Evolutionary conservation across 2,113 vertebrate genomes (phyloP), one percentile per base, ranked within the genome.

Genomic region (Gymnobelideus leadbeateri): DNA sequence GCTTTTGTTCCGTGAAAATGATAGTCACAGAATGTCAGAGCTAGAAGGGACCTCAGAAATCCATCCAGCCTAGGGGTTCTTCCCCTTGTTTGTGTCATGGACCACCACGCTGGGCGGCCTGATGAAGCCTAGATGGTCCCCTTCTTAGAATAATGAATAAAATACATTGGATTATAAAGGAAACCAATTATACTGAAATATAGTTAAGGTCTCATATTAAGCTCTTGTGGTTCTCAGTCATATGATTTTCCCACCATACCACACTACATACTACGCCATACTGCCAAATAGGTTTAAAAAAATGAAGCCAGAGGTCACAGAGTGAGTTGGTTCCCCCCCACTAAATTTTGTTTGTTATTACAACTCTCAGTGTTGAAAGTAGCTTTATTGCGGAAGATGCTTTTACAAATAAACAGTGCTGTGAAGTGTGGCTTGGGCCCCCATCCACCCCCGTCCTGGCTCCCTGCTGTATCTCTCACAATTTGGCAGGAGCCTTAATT

Each of bases 391-490:
- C 43, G 14, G 51, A 57, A 57, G 91, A 92, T 37, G 57, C 46
- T 3, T 49, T 49, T 55, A 61, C 8, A 61, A 49, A 21, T n/a
- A 77, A 77, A 77, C 19, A n/a, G 37, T 37, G 61, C 12, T 37
- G 61, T 14, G 28, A 68, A 68, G 61, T 43, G 37, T 43, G 68
- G n/a, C n/a, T 84, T 31, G 31, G 3, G 28, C 57, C 3, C 61
- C 12, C 21, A 11, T 12, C n/a, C 7, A 7, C 6, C 31, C 61
- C 12, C 8, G 9, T 10, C 14, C 31, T 1, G 5, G 4, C 3
- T 10, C 37, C n/a, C n/a, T 8, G 4, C n/a, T n/a, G 16, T 19
- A n/a, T 77, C 68, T 77, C 68, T 84, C n/a, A 8, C 16, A 84
- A 21, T 84, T 43, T 43, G 37, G 16, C n/a, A 43, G 1, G 2